Conservation (phyloP, 1,140 invertebrate genomes). For the Tachypleus tridentatus region DNA sequence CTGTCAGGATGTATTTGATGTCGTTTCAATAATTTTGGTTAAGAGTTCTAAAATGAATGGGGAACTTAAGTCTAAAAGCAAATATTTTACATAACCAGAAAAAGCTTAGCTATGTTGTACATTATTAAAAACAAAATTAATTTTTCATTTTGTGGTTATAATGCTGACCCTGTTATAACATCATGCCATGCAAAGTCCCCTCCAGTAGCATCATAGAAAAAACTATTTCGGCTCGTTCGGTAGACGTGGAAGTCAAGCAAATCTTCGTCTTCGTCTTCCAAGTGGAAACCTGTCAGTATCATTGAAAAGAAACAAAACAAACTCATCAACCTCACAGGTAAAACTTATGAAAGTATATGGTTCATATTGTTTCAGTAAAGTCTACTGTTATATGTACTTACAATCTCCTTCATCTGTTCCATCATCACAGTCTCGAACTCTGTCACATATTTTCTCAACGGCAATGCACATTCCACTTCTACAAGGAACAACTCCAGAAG, state of each 20-base stretch:
- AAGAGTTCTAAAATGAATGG: no score
- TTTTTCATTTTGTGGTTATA: no score
- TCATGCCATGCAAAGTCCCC: constrained; percentile 38
- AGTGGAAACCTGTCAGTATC: constrained; percentile 8
- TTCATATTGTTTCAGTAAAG: background rate
- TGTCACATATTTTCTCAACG: constrained; percentile 33
- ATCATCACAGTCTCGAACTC: constrained; percentile 33
- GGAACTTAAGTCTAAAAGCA: no score
- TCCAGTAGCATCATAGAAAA: constrained; percentile 35
- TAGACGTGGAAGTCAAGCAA: constrained; percentile 26
- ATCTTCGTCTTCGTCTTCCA: constrained; percentile 21
- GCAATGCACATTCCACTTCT: constrained; percentile 30
- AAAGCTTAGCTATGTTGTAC: no score
- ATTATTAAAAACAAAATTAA: no score
- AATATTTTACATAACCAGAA: no score
- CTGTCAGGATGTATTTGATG: no score
- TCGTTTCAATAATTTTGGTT: no score
- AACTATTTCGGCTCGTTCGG: constrained; percentile 25
- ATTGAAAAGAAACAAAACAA: no score
- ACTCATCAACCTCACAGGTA: no score
- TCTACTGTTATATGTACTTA: constrained; percentile 24
- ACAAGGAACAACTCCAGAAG: constrained; percentile 25
- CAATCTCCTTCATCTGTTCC: constrained; percentile 36
- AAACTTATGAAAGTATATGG: no score
- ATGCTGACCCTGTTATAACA: constrained; percentile 20